Evolutionary conservation across 2,797 vertebrate species (phyloP).

Genomic region (Pitangus sulphuratus): DNA sequence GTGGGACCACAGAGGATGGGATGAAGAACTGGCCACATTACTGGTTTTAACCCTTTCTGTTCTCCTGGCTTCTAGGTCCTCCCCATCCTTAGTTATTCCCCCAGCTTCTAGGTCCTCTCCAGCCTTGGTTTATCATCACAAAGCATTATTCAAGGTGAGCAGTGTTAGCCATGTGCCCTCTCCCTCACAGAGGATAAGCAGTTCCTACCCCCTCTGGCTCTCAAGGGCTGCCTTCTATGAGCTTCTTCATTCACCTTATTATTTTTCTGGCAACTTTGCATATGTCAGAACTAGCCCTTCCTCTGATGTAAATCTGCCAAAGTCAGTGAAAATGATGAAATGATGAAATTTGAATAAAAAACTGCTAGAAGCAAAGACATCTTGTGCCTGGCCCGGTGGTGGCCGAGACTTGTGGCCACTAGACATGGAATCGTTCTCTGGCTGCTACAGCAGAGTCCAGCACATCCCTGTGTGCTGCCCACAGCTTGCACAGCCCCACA

Average conservation of each 20-base stretch:
- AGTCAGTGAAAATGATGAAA: not conserved
- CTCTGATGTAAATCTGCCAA: not conserved
- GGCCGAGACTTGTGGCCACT: not conserved
- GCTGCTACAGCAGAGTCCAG: not conserved
- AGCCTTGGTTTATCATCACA: not conserved
- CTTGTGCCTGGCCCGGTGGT: not conserved
- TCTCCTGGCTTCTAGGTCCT: not conserved
- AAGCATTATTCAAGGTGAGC: not conserved
- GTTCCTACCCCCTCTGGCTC: not conserved
- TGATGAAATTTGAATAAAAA: not conserved
- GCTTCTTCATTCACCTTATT: accelerated
- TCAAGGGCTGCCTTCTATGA: accelerated
- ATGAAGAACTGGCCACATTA: not conserved
- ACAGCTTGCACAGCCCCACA: not conserved
- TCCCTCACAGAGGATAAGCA: not conserved
- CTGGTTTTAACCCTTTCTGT: not conserved
- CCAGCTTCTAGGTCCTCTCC: not conserved
- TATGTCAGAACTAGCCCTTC: not conserved
- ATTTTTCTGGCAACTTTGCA: not conserved
- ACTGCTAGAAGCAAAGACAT: not conserved
- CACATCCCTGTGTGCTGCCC: not conserved
- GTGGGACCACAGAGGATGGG: not conserved
- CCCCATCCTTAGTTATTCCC: not conserved
- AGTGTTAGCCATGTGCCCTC: not conserved
- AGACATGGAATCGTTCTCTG: not conserved